phyloP scores from a whole-genome alignment of 2,797 vertebrate genomes.

The Graptemys geographica region DNA sequence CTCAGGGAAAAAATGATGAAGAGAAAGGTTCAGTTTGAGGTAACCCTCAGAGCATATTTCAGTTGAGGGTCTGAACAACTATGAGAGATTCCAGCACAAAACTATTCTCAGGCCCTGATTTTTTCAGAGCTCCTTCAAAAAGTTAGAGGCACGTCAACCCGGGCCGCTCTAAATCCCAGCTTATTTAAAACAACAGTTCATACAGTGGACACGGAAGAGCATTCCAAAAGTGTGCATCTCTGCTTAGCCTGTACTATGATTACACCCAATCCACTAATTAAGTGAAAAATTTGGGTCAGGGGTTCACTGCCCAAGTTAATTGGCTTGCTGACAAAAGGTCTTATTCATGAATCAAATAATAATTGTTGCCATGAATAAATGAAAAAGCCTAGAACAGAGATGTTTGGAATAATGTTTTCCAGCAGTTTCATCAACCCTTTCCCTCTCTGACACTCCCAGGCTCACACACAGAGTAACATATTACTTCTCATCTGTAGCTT shows the following conservation, averaged over 20 bases:
- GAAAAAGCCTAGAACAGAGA: neutral
- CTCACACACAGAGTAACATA: neutral
- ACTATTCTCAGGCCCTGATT: neutral
- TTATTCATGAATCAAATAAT: constrained; percentile 10
- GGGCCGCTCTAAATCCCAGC: neutral
- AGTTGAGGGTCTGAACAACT: neutral
- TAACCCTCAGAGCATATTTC: neutral
- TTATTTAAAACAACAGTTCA: neutral
- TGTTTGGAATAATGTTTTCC: neutral
- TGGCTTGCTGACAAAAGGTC: constrained; percentile 11
- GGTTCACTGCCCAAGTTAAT: constrained; percentile 2
- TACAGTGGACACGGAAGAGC: neutral
- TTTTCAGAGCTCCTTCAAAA: neutral
- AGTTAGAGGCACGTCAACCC: neutral
- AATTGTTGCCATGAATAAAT: neutral
- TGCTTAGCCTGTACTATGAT: neutral
- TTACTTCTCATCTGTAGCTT: neutral
- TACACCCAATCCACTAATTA: neutral
- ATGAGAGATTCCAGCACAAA: neutral
- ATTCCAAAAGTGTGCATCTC: neutral
- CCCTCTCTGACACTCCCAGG: neutral
- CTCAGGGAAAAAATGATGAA: constrained; percentile 7
- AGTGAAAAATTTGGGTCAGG: neutral
- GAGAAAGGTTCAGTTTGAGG: neutral
- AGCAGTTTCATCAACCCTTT: neutral